A percentile compares a stretch with the other conserved stretches of the same genome.
phyloP scores from a whole-genome alignment of 2,888 invertebrate species.

The Pammene fasciana region DNA sequence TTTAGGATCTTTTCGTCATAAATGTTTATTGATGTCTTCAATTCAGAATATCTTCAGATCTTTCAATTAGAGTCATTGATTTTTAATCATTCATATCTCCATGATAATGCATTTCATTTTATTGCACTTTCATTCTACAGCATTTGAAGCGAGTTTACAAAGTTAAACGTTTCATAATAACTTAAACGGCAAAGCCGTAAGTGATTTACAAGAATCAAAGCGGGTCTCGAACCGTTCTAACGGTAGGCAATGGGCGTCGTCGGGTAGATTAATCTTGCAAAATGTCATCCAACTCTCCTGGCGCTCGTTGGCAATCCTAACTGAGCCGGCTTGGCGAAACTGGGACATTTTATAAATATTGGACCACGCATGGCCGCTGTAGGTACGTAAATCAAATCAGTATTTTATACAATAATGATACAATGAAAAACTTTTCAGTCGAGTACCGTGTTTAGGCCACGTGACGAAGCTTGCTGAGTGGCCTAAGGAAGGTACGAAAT shows the following conservation, averaged over 20 bases:
- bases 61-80: no score
- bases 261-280: constrained; percentile 22
- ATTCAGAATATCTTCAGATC: no score
- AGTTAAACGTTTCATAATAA: constrained; percentile 7
- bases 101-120: no score
- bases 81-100: no score
- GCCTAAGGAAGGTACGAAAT: no score
- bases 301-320: constrained; percentile 6
- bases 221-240: constrained; percentile 21
- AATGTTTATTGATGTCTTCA: no score
- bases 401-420: no score
- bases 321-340: constrained; percentile 7
- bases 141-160: neutral
- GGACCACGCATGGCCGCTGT: constrained; percentile 2
- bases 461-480: no score
- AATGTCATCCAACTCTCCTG: constrained; percentile 23
- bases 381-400: neutral
- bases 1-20: no score
- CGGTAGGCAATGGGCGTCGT: constrained; percentile 22
- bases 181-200: constrained; percentile 16
- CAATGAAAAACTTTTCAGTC: no score
- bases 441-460: no score
- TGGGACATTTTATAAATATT: constrained; percentile 20
- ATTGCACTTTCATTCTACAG: neutral
- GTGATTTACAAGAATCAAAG: constrained; percentile 14